phyloP scores from a whole-genome alignment of 2,113 vertebrate genomes.

The Psittacara wagleri region DNA sequence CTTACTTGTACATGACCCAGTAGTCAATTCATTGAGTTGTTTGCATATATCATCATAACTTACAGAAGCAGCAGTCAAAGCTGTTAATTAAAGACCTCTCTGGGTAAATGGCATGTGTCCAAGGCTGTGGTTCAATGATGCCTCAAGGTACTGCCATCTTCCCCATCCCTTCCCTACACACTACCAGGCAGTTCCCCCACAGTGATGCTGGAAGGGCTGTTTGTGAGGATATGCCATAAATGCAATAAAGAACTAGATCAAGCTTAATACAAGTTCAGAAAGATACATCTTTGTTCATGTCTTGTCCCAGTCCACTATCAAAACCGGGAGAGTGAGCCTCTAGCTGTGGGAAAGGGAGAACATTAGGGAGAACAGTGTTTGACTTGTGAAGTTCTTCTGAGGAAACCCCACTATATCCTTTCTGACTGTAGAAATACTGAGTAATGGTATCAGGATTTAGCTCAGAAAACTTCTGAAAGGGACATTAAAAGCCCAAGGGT shows the following conservation, averaged over 20 bases:
- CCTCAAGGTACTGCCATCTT: not conserved
- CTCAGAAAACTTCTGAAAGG: not conserved
- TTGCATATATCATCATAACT: not conserved
- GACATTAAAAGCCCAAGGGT: not conserved
- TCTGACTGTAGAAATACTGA: not conserved
- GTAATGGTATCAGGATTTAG: not conserved
- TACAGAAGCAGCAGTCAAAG: not conserved
- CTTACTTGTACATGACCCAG: not conserved
- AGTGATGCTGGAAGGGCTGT: not conserved
- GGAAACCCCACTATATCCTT: not conserved
- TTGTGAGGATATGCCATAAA: not conserved
- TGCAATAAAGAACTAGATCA: not conserved
- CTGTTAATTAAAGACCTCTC: not conserved
- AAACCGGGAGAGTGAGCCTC: not conserved
- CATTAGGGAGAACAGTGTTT: not conserved
- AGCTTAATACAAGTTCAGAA: not conserved
- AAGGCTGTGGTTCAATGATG: not conserved
- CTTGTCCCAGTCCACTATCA: not conserved
- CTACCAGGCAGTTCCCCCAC: not conserved
- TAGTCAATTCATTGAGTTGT: not conserved
- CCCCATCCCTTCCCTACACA: not conserved
- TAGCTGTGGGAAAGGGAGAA: not conserved
- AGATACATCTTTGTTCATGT: not conserved
- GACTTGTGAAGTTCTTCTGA: not conserved
- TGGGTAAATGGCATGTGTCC: not conserved